Percentiles rank a stretch among this genome's conserved stretches.
phyloP scores from a whole-genome alignment of 92 coral and sea anemone species.

The Bergia puertoricense region DNA sequence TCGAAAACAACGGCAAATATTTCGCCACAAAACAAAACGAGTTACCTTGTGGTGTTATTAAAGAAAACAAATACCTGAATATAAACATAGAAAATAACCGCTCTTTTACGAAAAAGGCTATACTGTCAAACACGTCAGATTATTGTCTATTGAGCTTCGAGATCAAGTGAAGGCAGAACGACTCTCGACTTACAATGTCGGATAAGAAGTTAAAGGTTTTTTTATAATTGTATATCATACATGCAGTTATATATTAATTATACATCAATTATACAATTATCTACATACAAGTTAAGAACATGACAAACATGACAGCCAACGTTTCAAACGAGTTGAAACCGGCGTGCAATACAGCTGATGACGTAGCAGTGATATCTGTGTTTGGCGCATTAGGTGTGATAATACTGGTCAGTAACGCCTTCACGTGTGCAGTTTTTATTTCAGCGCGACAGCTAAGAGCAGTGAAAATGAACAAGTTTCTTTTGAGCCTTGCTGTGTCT shows the following conservation, averaged over 20 bases:
- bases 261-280: too few relatives aligned
- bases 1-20: too few relatives aligned
- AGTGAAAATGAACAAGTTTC: slow-evolving; percentile 66
- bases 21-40: too few relatives aligned
- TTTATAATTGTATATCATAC: too few relatives aligned
- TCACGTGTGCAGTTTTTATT: slow-evolving; percentile 64
- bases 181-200: neutral
- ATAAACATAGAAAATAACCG: too few relatives aligned
- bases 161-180: neutral
- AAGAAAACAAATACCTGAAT: too few relatives aligned
- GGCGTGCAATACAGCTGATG: slow-evolving; percentile 41
- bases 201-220: too few relatives aligned
- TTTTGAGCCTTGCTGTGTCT: slow-evolving; percentile 62
- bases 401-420: slow-evolving; percentile 60
- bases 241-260: too few relatives aligned
- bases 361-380: slow-evolving; percentile 51
- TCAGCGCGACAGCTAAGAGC: slow-evolving; percentile 57
- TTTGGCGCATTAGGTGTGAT: slow-evolving; percentile 46
- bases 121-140: too few relatives aligned
- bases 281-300: neutral
- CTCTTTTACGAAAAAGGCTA: too few relatives aligned
- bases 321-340: neutral
- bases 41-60: too few relatives aligned
- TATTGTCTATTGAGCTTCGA: too few relatives aligned
- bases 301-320: neutral